Evolutionary conservation across 2,888 invertebrate species (phyloP).

Genomic region (Automeris io): DNA sequence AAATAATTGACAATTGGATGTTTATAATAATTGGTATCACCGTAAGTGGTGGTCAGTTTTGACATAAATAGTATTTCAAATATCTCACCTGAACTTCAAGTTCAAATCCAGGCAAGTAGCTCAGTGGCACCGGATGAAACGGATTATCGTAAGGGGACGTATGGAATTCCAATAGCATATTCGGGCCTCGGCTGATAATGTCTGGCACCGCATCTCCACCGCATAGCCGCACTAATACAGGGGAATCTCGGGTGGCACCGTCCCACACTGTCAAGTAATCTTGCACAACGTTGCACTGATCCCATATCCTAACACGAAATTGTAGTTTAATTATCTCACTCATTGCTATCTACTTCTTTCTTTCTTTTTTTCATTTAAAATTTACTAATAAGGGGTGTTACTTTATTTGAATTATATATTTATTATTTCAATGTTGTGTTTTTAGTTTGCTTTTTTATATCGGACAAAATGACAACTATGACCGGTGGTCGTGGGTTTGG

Average conservation of each 20-base stretch:
- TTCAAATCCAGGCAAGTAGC: conserved; percentile 88
- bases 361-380: no score
- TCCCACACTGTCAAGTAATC: conserved; percentile 90
- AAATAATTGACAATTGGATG: no score
- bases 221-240: conserved; percentile 86
- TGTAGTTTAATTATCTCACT: background rate
- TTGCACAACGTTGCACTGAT: conserved; percentile 88
- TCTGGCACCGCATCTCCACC: conserved; percentile 89
- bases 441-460: no score
- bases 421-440: no score
- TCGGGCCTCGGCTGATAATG: conserved; percentile 85
- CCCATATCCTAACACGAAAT: conserved; percentile 80
- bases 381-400: no score
- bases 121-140: conserved; percentile 86
- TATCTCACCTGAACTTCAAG: conserved; percentile 84
- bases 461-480: no score
- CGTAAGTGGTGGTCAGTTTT: conserved; percentile 11
- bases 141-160: conserved; percentile 90
- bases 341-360: no score
- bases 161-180: conserved; percentile 87
- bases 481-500: no score
- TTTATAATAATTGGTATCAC: no score
- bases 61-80: conserved; percentile 15
- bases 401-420: no score
- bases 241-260: conserved; percentile 82